Evolutionary conservation across 2,888 invertebrate genomes (phyloP).

Genomic region (Drosophila fungiperda): DNA sequence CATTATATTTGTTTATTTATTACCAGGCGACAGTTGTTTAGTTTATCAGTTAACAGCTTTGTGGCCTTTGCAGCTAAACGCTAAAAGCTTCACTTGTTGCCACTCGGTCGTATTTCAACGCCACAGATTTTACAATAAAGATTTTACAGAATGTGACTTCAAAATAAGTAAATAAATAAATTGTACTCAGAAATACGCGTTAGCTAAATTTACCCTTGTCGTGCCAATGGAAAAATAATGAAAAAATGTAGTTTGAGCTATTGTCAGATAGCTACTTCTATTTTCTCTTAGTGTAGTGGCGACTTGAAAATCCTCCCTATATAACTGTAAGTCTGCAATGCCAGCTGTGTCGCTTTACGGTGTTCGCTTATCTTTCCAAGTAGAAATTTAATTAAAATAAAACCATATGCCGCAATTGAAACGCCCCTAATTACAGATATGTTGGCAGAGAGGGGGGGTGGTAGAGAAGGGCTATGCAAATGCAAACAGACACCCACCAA

Average conservation of each 20-base stretch:
- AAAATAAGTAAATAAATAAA: constrained; percentile 13
- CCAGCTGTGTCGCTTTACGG: constrained; percentile 21
- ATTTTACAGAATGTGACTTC: constrained; percentile 14
- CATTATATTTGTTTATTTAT: constrained; percentile 50
- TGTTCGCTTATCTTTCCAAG: constrained; percentile 49
- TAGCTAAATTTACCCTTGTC: constrained; percentile 17
- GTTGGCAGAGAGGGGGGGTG: constrained; percentile 8
- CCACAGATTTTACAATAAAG: constrained; percentile 17
- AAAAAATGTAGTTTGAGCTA: neutral
- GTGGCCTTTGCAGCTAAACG: constrained; percentile 55
- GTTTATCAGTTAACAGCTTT: constrained; percentile 76
- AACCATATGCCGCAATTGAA: constrained; percentile 69
- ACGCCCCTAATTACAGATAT: constrained; percentile 54
- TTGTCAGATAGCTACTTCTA: neutral
- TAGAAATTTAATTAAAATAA: constrained; percentile 71
- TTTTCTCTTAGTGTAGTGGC: neutral
- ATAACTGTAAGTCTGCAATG: constrained; percentile 2
- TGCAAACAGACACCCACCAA: constrained; percentile 32
- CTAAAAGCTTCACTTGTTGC: constrained; percentile 54
- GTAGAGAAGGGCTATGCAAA: constrained; percentile 8
- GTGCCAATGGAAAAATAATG: neutral
- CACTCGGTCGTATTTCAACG: constrained; percentile 50
- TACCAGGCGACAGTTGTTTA: constrained; percentile 71
- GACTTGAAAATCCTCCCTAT: neutral
- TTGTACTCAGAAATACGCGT: constrained; percentile 1